A percentile compares a stretch with the other conserved stretches of the same genome.
phyloP scores from a whole-genome alignment of 2,888 invertebrate genomes.

The Cantharis lateralis region DNA sequence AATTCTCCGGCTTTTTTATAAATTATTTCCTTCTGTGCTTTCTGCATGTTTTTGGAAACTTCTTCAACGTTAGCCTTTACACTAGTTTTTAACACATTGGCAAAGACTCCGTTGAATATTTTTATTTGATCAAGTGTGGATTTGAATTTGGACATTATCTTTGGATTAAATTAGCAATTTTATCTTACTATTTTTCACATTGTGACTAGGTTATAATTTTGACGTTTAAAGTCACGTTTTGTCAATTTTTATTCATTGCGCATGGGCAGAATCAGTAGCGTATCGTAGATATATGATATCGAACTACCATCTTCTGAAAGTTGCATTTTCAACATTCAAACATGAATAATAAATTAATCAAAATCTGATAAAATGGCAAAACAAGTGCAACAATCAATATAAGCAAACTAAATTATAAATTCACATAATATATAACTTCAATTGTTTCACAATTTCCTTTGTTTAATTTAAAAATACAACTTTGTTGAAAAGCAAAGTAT shows the following conservation, averaged over 20 bases:
- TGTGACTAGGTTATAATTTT: not conserved
- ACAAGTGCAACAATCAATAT: too few relatives aligned
- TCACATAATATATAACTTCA: too few relatives aligned
- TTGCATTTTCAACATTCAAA: too few relatives aligned
- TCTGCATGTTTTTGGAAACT: slow-evolving; percentile 39
- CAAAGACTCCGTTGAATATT: not conserved
- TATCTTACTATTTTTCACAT: not conserved
- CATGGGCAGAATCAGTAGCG: not conserved
- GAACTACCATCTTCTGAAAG: too few relatives aligned
- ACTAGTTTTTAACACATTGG: not conserved
- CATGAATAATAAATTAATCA: too few relatives aligned
- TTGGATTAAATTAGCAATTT: not conserved
- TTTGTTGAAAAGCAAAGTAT: too few relatives aligned
- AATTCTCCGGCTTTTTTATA: slow-evolving; percentile 58
- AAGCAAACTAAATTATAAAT: too few relatives aligned
- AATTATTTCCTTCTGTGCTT: slow-evolving; percentile 42
- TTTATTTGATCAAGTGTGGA: not conserved
- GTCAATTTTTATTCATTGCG: not conserved
- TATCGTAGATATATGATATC: not conserved
- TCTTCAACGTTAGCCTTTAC: slow-evolving; percentile 37
- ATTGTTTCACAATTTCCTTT: too few relatives aligned
- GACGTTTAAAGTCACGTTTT: not conserved
- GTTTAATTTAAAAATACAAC: too few relatives aligned
- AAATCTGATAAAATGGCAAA: too few relatives aligned
- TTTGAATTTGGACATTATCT: not conserved